Evolutionary conservation across 1,140 invertebrate species (phyloP).

Genomic region (Rhagoletis zephyria): DNA sequence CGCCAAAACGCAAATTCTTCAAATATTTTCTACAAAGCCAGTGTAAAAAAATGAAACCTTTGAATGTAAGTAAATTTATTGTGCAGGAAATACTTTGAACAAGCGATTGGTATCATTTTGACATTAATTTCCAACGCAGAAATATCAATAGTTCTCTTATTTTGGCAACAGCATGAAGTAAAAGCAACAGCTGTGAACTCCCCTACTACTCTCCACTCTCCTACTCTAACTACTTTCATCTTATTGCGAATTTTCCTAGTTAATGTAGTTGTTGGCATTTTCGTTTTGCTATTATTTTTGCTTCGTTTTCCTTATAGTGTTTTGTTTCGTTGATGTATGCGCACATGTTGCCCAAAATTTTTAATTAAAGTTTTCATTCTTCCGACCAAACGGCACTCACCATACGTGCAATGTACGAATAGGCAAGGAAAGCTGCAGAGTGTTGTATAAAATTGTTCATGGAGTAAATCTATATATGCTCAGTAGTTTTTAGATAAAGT

Average conservation of each 20-base stretch:
- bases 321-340: neutral
- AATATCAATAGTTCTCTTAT: neutral
- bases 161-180: neutral
- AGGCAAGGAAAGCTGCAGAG: neutral
- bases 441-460: neutral
- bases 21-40: too few species aligned
- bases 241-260: neutral
- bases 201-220: neutral
- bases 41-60: too few species aligned
- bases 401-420: neutral
- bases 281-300: neutral
- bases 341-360: conserved; percentile 30
- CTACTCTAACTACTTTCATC: neutral
- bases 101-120: conserved; percentile 16
- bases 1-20: too few species aligned
- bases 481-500: neutral
- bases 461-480: neutral
- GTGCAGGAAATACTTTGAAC: neutral
- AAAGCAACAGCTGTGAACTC: conserved; percentile 33
- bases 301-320: neutral
- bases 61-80: neutral
- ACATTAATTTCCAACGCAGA: conserved; percentile 13
- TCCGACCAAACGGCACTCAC: neutral
- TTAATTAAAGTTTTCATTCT: conserved; percentile 47
- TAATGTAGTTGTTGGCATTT: neutral